phyloP scores from a whole-genome alignment of 2,888 invertebrate species.

The Hecatera dysodea region DNA sequence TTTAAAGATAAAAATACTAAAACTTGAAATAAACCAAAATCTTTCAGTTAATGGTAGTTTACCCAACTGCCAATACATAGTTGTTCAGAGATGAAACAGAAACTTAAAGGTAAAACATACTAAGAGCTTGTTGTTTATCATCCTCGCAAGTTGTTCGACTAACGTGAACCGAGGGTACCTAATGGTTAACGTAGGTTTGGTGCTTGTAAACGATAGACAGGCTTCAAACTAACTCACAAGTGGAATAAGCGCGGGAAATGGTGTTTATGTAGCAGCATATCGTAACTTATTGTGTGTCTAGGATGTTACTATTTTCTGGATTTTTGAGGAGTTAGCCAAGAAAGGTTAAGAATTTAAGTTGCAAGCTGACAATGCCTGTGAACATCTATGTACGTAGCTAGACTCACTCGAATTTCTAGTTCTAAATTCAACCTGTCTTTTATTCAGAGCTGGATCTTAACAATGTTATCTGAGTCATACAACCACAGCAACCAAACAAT shows the following conservation, averaged over 20 bases:
- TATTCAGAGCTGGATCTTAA: slow-evolving; percentile 28
- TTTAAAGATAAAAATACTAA: background rate
- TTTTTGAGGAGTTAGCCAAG: background rate
- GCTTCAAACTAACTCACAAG: slow-evolving; percentile 53
- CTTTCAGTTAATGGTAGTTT: slow-evolving; percentile 18
- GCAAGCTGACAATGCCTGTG: background rate
- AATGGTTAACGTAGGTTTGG: slow-evolving; percentile 56
- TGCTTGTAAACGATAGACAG: slow-evolving; percentile 49
- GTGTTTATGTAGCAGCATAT: slow-evolving; percentile 7
- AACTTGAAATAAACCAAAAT: slow-evolving; percentile 9
- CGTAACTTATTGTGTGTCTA: slow-evolving; percentile 2
- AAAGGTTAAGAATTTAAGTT: background rate
- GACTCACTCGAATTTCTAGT: background rate
- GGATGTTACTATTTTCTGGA: background rate
- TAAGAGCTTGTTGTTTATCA: slow-evolving; percentile 45
- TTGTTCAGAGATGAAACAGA: slow-evolving; percentile 22
- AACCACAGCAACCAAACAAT: slow-evolving; percentile 16
- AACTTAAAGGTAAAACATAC: slow-evolving; percentile 36
- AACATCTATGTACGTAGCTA: background rate
- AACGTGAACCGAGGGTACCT: slow-evolving; percentile 35
- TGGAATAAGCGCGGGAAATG: slow-evolving; percentile 33
- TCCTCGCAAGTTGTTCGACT: slow-evolving; percentile 39
- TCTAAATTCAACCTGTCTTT: slow-evolving; percentile 22
- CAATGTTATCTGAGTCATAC: slow-evolving; percentile 37
- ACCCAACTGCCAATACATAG: slow-evolving; percentile 22